Evolutionary conservation across 2,113 vertebrate genomes (phyloP).

Genomic region (Ceyx melanurus): DNA sequence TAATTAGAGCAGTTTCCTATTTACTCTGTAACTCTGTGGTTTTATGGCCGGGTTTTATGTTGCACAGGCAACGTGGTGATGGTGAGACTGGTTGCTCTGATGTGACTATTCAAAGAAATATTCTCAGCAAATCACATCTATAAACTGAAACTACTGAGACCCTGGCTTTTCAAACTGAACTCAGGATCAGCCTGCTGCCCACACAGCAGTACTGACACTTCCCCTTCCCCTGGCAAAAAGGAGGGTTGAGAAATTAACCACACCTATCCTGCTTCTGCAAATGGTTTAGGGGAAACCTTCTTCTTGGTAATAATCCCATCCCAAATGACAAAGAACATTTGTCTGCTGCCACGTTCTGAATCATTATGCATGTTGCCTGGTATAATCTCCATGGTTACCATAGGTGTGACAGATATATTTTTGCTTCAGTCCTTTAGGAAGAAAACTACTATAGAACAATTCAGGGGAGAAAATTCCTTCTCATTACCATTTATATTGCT

Average conservation of each 20-base stretch:
- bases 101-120: not conserved
- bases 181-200: not conserved
- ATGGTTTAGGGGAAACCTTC: not conserved
- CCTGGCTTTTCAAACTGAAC: not conserved
- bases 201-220: not conserved
- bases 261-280: not conserved
- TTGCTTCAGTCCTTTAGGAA: conserved; percentile 33
- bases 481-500: not conserved
- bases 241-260: not conserved
- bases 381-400: conserved; percentile 63
- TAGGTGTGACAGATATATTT: conserved; percentile 51
- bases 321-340: conserved; percentile 42
- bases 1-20: not conserved
- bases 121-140: not conserved
- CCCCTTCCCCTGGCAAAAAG: not conserved
- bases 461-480: not conserved
- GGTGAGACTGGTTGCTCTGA: not conserved
- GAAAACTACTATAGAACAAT: conserved; percentile 39
- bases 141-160: not conserved
- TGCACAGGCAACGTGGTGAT: not conserved
- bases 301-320: not conserved
- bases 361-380: conserved; percentile 51
- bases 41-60: not conserved
- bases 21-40: not conserved
- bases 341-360: conserved; percentile 33